These are phyloP conservation scores for Aurelia aurita DNA, from an alignment of 30 jellyfish, hydroid and myxozoan species.

Conservation along the genomic window DNA sequence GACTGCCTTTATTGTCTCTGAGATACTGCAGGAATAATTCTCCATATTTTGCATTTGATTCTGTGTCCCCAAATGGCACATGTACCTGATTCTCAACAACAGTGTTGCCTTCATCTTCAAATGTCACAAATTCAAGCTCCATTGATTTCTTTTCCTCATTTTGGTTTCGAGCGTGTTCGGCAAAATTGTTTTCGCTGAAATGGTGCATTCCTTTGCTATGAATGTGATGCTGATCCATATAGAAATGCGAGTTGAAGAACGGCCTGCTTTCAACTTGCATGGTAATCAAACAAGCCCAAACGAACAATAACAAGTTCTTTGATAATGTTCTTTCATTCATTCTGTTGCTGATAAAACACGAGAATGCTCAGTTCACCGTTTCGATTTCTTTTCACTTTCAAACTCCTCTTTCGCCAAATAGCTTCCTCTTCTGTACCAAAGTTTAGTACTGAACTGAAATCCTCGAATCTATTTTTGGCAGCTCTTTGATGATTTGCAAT, in stretches of 20 bases:
- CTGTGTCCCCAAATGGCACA: not conserved
- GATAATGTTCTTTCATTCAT: not conserved
- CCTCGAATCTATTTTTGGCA: too few relatives aligned
- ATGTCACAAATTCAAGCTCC: slow-evolving; percentile 27
- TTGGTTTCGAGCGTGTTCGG: not conserved
- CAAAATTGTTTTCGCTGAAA: not conserved
- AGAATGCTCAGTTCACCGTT: not conserved
- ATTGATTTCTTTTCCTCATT: not conserved
- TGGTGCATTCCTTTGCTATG: slow-evolving; percentile 2
- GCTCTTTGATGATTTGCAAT: too few relatives aligned
- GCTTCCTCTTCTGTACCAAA: too few relatives aligned
- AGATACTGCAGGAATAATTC: slow-evolving; percentile 11
- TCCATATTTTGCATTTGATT: not conserved
- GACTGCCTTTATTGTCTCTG: not conserved
- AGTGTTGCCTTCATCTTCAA: slow-evolving; percentile 14
- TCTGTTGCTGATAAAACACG: not conserved
- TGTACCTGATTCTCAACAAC: slow-evolving; percentile 25
- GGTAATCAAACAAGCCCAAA: not conserved
- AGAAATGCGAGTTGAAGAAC: slow-evolving; percentile 23
- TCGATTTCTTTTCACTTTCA: too few relatives aligned
- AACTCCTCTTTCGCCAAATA: too few relatives aligned
- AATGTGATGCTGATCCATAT: slow-evolving; percentile 22
- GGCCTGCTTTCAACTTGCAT: slow-evolving; percentile 33
- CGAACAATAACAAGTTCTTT: not conserved
- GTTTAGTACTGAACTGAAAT: too few relatives aligned